Conservation (phyloP, 2,797 vertebrate genomes). For the Novumbra hubbsi region DNA sequence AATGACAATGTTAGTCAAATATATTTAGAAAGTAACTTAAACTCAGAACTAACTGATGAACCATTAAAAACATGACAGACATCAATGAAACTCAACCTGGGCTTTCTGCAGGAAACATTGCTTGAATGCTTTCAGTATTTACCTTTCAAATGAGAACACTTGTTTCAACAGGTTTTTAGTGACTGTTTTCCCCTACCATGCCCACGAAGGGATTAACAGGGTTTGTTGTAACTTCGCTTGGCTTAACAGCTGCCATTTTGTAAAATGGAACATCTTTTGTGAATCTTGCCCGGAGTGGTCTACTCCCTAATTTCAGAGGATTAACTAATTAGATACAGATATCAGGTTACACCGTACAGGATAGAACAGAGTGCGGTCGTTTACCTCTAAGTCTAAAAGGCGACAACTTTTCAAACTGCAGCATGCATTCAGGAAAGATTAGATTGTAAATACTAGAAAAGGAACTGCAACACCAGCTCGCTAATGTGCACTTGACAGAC, state of each 20-base stretch:
- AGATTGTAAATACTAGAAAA: not conserved
- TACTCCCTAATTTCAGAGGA: not conserved
- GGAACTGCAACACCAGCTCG: not conserved
- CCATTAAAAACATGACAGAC: not conserved
- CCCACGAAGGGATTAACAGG: slow-evolving; percentile 70
- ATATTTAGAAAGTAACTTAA: no score
- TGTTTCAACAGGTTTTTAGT: slow-evolving; percentile 51
- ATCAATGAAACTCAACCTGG: slow-evolving; percentile 24
- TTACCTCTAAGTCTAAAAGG: no score
- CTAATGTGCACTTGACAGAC: not conserved
- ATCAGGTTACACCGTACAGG: slow-evolving; percentile 17
- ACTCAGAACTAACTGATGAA: no score
- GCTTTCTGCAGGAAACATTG: slow-evolving; percentile 24
- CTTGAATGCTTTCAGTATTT: slow-evolving; percentile 56
- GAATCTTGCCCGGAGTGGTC: slow-evolving; percentile 65
- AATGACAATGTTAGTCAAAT: no score
- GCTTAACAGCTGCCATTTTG: slow-evolving; percentile 60
- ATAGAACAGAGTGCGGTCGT: not conserved
- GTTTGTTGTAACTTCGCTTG: slow-evolving; percentile 54
- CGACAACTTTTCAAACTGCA: not conserved
- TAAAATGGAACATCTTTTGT: slow-evolving; percentile 68
- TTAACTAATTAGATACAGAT: not conserved
- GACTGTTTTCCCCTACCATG: slow-evolving; percentile 62
- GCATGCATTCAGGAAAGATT: not conserved
- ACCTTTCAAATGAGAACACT: slow-evolving; percentile 44